Evolutionary conservation across 2,888 invertebrate genomes (phyloP).

Genomic region (Zhuqinia jingwanae): DNA sequence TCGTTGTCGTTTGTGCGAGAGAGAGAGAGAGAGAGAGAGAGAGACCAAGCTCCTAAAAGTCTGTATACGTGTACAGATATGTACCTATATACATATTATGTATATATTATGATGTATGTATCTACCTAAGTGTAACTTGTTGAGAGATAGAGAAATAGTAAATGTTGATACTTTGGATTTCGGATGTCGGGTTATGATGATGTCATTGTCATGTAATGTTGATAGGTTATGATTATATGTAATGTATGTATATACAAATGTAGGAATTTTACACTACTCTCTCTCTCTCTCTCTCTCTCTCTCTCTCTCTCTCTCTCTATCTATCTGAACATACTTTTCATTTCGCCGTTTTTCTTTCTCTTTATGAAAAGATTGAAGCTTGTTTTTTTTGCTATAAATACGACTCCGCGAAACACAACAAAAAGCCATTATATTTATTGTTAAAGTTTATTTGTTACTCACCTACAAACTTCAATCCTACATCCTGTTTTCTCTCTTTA

Average conservation of each 20-base stretch:
- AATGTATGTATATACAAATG: conserved; percentile 9
- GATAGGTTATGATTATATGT: conserved; percentile 28
- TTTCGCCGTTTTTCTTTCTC: neutral
- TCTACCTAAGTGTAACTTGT: too few species aligned
- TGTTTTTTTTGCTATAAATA: neutral
- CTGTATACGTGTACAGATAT: too few species aligned
- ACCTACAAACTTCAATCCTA: conserved; percentile 55
- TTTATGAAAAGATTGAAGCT: neutral
- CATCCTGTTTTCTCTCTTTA: too few species aligned
- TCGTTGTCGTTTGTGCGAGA: too few species aligned
- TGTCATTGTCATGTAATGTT: conserved; percentile 57
- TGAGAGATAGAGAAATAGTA: neutral
- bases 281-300: neutral
- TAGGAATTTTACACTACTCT: conserved; percentile 18
- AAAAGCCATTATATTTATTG: conserved; percentile 61
- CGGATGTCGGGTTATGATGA: too few species aligned
- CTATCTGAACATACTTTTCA: neutral
- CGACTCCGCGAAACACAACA: neutral
- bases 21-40: too few species aligned
- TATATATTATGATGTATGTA: too few species aligned
- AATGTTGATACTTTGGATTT: conserved; percentile 49
- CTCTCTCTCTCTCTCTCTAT: neutral
- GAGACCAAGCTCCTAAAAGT: too few species aligned
- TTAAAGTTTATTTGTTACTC: conserved; percentile 63
- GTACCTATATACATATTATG: too few species aligned